These are phyloP conservation scores for Pygoscelis antarcticus DNA, from an alignment of 2,113 vertebrate genomes.

Conservation along the genomic window DNA sequence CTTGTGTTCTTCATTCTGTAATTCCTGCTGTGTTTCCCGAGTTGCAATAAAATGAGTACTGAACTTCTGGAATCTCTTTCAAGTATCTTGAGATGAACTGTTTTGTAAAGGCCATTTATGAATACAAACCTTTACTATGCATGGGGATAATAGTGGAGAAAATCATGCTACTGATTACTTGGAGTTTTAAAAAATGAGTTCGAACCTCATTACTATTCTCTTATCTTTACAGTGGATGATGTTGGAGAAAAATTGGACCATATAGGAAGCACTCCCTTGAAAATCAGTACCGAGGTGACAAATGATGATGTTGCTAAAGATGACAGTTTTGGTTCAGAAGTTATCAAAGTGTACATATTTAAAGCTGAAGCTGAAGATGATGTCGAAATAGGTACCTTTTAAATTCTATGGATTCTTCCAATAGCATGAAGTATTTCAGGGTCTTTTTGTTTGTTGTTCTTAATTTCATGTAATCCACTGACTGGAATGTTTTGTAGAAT, in stretches of 20 bases:
- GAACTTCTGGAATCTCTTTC: background rate
- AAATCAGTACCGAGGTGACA: slow-evolving; percentile 91
- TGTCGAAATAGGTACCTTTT: slow-evolving; percentile 89
- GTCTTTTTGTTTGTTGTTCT: background rate
- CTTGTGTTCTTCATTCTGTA: background rate
- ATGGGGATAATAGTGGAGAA: background rate
- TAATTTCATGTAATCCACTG: background rate
- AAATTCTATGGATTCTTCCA: background rate
- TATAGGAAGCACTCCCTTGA: slow-evolving; percentile 90
- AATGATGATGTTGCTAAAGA: slow-evolving; percentile 92
- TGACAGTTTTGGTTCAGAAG: slow-evolving; percentile 91
- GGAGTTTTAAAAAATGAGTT: background rate
- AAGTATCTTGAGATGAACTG: background rate
- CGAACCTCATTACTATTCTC: slow-evolving; percentile 38
- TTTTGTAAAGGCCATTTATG: background rate
- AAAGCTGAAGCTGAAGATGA: slow-evolving; percentile 99
- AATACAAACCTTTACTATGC: background rate
- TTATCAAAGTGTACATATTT: slow-evolving; percentile 99
- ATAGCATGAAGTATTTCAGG: background rate
- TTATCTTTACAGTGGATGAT: slow-evolving; percentile 89
- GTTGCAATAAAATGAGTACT: background rate
- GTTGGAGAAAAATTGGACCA: slow-evolving; percentile 95
- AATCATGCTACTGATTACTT: background rate
- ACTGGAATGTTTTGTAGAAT: background rate
- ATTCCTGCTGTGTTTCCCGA: background rate